Evolutionary conservation across 92 coral and sea anemone genomes (phyloP), one percentile per base, ranked within the genome.

Genomic region (Chrysogorgia sp.): DNA sequence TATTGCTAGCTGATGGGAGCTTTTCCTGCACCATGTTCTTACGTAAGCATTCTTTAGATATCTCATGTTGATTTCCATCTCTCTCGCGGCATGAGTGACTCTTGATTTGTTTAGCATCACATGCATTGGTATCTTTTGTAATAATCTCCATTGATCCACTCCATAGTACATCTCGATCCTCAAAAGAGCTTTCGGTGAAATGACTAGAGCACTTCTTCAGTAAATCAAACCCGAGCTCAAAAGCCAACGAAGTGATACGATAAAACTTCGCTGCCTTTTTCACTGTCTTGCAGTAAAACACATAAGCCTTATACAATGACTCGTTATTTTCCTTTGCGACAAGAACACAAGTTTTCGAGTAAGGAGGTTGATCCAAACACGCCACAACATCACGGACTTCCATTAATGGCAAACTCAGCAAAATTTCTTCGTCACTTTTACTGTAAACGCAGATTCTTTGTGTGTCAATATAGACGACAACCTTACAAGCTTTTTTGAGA

Each of bases 211-310:
- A 47, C 10, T 15, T 69, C 2, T 69, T 40, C 33, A 45, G 60
- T 7, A 45, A 21, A 7, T 80, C 80, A 19, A 64, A 80, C 25
- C 82, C 75, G 22, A 85, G 66, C 17, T 72, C 40, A 45, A 85
- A 85, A 29, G 82, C 64, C 13, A 71, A 63, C 17, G 81, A 70
- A 9, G 81, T 71, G 37, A 80, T 53, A 30, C 66, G 58, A 31
- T 56, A 71, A 47, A 85, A 63, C 28, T 72, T 75, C 26, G 58
- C 19, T 22, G 77, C 85, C 55, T 75, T 15, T 12, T 56, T 74
- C 24, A 69, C 81, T n/a, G 58, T 69, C 29, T 69, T 47, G 26
- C 76, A 45, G 76, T 69, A 69, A 25, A 69, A 69, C n/a, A 69
- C 76, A 34, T 45, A 69, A 2, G 76, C 76, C 23, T 69, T 69